Evolutionary conservation across 2,888 invertebrate genomes (phyloP), one percentile per base, ranked within the genome.

Genomic region (Lasioglossum malachurum): DNA sequence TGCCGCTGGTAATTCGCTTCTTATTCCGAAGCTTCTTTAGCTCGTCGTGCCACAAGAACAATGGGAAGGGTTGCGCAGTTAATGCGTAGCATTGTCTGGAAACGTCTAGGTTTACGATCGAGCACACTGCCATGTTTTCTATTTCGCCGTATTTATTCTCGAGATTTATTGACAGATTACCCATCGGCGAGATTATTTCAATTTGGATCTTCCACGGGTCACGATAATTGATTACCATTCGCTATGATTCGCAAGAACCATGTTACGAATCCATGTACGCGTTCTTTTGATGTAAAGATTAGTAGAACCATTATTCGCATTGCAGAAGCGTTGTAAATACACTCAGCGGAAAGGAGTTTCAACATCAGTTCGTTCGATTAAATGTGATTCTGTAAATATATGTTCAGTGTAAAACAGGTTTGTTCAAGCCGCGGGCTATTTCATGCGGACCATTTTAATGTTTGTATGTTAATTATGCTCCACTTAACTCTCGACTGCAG

Each of bases 361-460:
- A 16, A 31, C 31, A 31, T 16, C 16, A 64, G 31, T 16, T 31
- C 16, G 16, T 27, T 64, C 64, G 64, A 64, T 31, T 64, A 31
- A 64, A 64, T 31, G 31, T 31, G 31, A 31, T 64, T 64, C 64
- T 31, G 64, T 64, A 64, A 64, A 64, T 64, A 64, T 64, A 64
- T 31, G 31, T 31, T 64, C 64, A 8, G 16, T 27, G 64, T 16
- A 60, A 16, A 60, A 60, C 7, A 7, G 31, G 31, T 64, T 31
- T 31, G 64, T 64, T 16, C 7, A 19, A 27, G 64, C 31, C 16
- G 2, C 64, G 27, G 5, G 16, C 7, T 27, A 31, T 64, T 31
- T 16, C 27, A 64, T 31, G 64, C 31, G 64, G 31, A 5, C 31
- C 31, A 64, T 64, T 64, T 64, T 31, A 64, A 64, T 31, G 31